Evolutionary conservation across 1,140 invertebrate genomes (phyloP), one percentile per base, ranked within the genome.

Genomic region (Caenorhabditis brenneri): DNA sequence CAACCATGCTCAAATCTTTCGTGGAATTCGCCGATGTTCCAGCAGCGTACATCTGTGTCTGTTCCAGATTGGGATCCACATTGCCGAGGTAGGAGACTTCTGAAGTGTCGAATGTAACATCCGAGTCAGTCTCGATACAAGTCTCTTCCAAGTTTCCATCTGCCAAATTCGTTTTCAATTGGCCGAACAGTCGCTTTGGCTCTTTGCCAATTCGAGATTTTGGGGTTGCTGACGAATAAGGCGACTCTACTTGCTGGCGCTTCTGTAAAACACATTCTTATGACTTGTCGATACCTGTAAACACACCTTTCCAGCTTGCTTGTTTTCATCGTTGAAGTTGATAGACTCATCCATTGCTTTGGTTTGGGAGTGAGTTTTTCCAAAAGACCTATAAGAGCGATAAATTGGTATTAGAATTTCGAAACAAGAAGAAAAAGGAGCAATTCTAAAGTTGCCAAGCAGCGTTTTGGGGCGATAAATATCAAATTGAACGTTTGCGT

Each of bases 191-290:
- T 5, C 65, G 65, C 33, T 74, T 74, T 2, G 65, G 65, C 19
- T 74, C 65, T 24, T 42, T 74, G 7, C 65, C 65, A 7, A 74
- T 12, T 22, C 65, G 65, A 12, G 65, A 74, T 74, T 74, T 74
- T 12, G 65, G 65, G 15, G 65, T 74, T 9, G 65, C 65, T 24
- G 65, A 33, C 6, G 65, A 74, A n/a, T 42, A 74, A 3, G 65
- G 65, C 6, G 65, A 74, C 22, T 74, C 65, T 1, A 46, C 10
- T 74, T 74, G 65, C 22, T 74, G 65, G 2, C 65, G 65, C 15
- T 74, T 74, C 65, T 74, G 36, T 42, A 74, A 46, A 33, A n/a
- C n/a, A n/a, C n/a, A n/a, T n/a, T n/a, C n/a, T n/a, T n/a, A n/a
- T 12, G 12, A 27, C 0, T 10, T 33, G n/a, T n/a, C n/a, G n/a